phyloP scores from a whole-genome alignment of 2,888 invertebrate genomes.

The Caradrina kadenii region DNA sequence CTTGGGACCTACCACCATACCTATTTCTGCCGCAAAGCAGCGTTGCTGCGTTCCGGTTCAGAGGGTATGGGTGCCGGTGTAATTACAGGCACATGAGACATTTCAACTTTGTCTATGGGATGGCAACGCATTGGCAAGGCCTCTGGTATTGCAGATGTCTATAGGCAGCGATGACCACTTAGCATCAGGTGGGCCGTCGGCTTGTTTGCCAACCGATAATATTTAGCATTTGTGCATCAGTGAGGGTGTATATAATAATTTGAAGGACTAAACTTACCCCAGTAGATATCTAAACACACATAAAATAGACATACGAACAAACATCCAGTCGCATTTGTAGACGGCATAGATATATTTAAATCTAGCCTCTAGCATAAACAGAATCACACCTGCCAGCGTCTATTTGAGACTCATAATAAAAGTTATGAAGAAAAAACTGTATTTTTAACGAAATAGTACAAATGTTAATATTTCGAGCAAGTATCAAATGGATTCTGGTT shows the following conservation, averaged over 20 bases:
- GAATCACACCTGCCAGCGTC: conserved; percentile 30
- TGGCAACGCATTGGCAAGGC: too few relatives aligned
- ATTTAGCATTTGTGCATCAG: conserved; percentile 43
- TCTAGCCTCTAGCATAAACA: conserved; percentile 24
- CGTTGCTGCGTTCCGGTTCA: too few relatives aligned
- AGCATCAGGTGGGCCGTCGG: too few relatives aligned
- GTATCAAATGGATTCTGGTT: conserved; percentile 22
- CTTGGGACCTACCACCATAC: too few relatives aligned
- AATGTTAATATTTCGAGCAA: neutral
- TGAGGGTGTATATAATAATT: neutral
- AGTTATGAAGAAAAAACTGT: neutral
- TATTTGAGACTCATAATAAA: conserved; percentile 7
- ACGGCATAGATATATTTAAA: conserved; percentile 21
- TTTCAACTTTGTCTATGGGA: too few relatives aligned
- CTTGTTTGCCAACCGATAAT: too few relatives aligned
- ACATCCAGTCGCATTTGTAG: conserved; percentile 35
- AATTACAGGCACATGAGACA: too few relatives aligned
- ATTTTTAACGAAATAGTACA: neutral
- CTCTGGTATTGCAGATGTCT: too few relatives aligned
- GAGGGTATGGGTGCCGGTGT: too few relatives aligned
- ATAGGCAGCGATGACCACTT: too few relatives aligned
- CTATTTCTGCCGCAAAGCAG: too few relatives aligned
- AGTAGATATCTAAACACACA: conserved; percentile 29
- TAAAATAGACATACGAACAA: conserved; percentile 15
- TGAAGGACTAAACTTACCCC: conserved; percentile 31